A percentile compares a stretch with the other conserved stretches of the same genome.
These are phyloP conservation scores for Crocuta crocuta DNA, from an alignment of 2,113 vertebrate genomes.

Conservation along the genomic window DNA sequence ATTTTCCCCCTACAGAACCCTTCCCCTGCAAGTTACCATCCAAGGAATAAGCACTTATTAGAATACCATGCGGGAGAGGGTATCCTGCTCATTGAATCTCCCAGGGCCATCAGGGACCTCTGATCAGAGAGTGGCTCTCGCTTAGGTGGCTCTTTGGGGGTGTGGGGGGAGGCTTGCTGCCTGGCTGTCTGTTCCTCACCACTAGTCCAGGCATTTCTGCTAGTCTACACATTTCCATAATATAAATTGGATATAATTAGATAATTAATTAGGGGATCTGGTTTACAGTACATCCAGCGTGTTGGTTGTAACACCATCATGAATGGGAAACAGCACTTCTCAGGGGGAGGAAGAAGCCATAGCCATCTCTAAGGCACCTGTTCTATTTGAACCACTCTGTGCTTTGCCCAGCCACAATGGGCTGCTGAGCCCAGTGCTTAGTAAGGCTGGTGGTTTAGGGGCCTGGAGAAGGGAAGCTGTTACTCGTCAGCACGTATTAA, in stretches of 20 bases:
- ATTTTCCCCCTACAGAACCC: fast-evolving
- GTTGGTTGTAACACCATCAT: slow-evolving; percentile 10
- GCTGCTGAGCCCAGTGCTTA: not conserved
- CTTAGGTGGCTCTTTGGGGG: not conserved
- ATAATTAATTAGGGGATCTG: slow-evolving; percentile 39
- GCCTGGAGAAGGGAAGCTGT: not conserved
- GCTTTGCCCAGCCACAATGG: not conserved
- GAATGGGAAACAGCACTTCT: not conserved
- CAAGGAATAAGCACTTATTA: not conserved
- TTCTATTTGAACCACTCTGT: not conserved
- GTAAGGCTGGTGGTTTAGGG: not conserved
- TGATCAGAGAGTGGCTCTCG: not conserved
- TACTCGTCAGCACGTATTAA: not conserved
- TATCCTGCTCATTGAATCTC: no score
- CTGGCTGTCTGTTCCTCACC: not conserved
- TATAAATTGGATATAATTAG: slow-evolving; percentile 31
- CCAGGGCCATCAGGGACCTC: not conserved
- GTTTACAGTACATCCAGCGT: slow-evolving; percentile 30
- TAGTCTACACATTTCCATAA: not conserved
- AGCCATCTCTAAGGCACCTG: not conserved
- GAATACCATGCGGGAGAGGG: not conserved
- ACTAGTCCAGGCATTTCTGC: not conserved
- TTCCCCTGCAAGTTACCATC: not conserved
- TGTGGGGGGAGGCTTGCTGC: not conserved
- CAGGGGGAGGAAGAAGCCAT: not conserved